Conservation (phyloP, 2,888 invertebrate genomes). For the Mantis religiosa region DNA sequence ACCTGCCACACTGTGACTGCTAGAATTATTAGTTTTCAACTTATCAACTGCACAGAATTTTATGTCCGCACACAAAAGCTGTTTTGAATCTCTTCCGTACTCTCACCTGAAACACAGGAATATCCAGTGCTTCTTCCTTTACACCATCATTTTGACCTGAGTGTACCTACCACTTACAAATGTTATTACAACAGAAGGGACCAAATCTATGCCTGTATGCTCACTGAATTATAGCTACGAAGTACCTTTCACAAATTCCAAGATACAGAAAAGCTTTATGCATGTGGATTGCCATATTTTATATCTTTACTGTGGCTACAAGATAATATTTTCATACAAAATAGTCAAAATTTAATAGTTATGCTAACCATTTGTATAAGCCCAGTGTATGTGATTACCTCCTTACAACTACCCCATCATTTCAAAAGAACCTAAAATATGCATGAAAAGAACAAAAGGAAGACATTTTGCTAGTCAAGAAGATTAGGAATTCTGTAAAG, state of each 20-base stretch:
- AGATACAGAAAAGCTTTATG: neutral
- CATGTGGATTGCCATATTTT: neutral
- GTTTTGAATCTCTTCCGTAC: too few species aligned
- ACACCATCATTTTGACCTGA: neutral
- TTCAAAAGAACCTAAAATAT: too few species aligned
- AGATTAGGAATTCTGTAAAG: too few species aligned
- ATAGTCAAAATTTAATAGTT: neutral
- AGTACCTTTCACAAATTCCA: neutral
- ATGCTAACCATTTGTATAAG: neutral
- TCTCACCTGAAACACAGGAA: too few species aligned
- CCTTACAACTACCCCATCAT: too few species aligned
- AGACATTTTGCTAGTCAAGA: too few species aligned
- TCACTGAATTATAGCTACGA: neutral
- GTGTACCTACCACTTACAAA: neutral
- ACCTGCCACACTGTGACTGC: neutral
- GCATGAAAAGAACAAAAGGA: too few species aligned
- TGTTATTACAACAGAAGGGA: neutral
- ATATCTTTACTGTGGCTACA: neutral
- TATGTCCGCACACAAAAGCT: neutral
- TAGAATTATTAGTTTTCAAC: neutral
- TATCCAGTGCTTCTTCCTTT: neutral
- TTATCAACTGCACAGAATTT: neutral
- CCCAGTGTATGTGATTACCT: too few species aligned
- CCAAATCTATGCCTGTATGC: neutral
- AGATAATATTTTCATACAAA: neutral